Percentiles rank a stretch among this genome's conserved stretches.
Evolutionary conservation across 37 sponge, comb jelly and placozoan genomes (phyloP).

Genomic region (Ianthella basta): DNA sequence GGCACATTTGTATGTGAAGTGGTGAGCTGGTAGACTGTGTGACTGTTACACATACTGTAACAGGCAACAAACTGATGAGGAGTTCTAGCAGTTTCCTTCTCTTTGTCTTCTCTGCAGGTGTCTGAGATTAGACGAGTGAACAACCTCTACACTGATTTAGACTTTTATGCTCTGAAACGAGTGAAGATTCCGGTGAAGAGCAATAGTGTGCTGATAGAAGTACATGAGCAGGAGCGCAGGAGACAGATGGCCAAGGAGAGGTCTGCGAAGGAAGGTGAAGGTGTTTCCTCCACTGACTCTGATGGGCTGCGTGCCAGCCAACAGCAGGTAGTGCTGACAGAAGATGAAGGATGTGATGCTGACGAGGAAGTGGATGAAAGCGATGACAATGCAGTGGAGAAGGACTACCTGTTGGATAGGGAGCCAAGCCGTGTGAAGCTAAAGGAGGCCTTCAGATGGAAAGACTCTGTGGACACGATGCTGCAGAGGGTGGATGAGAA

Average conservation of each 20-base stretch:
- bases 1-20: too few relatives aligned
- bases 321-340: not conserved
- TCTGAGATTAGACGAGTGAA: constrained; percentile 77
- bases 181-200: constrained; percentile 76
- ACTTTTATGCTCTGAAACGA: constrained; percentile 76
- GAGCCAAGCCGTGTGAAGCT: constrained; percentile 36
- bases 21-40: too few relatives aligned
- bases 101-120: constrained; percentile 33
- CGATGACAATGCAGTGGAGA: constrained; percentile 56
- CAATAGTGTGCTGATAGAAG: constrained; percentile 67
- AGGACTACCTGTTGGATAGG: constrained; percentile 26
- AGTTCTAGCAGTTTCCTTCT: not conserved
- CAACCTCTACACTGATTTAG: constrained; percentile 75
- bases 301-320: not conserved
- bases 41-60: not conserved
- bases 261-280: not conserved
- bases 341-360: constrained; percentile 32
- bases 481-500: constrained; percentile 67
- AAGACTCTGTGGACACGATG: constrained; percentile 49
- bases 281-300: constrained; percentile 20
- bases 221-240: constrained; percentile 55
- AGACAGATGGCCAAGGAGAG: constrained; percentile 34
- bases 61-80: not conserved
- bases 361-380: constrained; percentile 51
- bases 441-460: constrained; percentile 75